Percentiles rank a stretch among this genome's conserved stretches.
phyloP scores from a whole-genome alignment of 30 jellyfish, hydroid and myxozoan genomes.

The Chrysaora quinquecirrha region DNA sequence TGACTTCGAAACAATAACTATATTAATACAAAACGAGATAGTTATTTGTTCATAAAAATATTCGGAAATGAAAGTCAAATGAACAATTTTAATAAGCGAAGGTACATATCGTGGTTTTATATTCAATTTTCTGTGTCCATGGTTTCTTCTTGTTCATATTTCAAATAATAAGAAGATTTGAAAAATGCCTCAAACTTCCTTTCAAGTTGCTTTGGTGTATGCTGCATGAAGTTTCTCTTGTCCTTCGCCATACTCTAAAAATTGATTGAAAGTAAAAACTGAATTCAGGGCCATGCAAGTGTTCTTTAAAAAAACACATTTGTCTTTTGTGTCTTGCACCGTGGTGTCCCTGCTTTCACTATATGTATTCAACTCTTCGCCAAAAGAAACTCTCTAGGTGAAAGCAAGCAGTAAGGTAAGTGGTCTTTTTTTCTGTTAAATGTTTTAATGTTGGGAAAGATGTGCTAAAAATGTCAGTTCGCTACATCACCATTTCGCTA shows the following conservation, averaged over 20 bases:
- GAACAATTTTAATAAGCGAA: too few relatives aligned
- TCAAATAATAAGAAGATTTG: slow-evolving; percentile 52
- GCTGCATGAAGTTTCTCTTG: slow-evolving; percentile 83
- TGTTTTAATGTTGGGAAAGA: too few relatives aligned
- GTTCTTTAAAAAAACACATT: background rate
- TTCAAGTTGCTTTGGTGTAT: slow-evolving; percentile 85
- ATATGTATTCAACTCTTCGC: background rate
- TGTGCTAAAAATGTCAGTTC: too few relatives aligned
- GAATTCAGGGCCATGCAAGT: background rate
- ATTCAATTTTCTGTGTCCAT: background rate
- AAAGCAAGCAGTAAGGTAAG: background rate
- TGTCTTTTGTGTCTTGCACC: background rate
- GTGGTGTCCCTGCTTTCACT: background rate
- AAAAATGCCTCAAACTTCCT: slow-evolving; percentile 80
- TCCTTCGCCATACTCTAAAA: slow-evolving; percentile 89
- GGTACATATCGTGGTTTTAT: too few relatives aligned
- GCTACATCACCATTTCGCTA: too few relatives aligned
- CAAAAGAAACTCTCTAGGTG: background rate
- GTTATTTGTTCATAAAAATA: too few relatives aligned
- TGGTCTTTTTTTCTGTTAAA: background rate
- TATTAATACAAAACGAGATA: too few relatives aligned
- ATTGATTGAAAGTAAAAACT: background rate
- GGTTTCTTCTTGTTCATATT: slow-evolving; percentile 1
- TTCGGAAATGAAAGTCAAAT: too few relatives aligned
- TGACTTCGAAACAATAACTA: too few relatives aligned